Base-by-base conservation (phyloP, 2,113 vertebrate species). In the Herpetotheres cachinnans region DNA sequence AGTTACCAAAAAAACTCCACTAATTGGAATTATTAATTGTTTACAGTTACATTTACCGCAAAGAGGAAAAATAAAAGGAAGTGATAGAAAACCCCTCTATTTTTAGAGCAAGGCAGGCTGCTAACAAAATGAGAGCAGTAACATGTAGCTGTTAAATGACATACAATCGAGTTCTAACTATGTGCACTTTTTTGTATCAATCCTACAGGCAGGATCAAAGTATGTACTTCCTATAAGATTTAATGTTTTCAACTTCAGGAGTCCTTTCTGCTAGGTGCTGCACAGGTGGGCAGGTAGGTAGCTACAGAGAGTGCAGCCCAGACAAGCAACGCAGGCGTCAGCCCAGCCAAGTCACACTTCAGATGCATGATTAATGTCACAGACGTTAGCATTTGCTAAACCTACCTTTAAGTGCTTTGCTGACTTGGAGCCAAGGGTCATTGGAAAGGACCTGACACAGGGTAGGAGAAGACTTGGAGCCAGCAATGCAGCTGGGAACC, bases 11-110 rank as follows among this genome's bases (percentile, higher is more conserved):
- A 76, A 50, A 3, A 16, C 4, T 22, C 4, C 13, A 19, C 47
- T 94, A 93, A 88, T 49, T 86, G 91, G 44, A 84, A 93, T 93
- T 96, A 92, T 89, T 97, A 91, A 93, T 85, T 93, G 70, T 89
- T 89, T 93, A 89, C 67, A 78, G 30, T 77, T 93, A 66, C n/a
- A 65, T 93, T 96, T 94, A 58, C 40, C 19, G 11, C n/a, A 87
- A 89, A 86, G 61, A 70, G 24, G 69, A 79, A 74, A 78, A 90
- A 82, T 70, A 44, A 76, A 74, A 67, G 40, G 29, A 73, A 82
- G 42, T 2, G 12, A 74, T 46, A 62, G 77, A 94, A 95, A 86
- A 1, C 1, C 34, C 46, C 56, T 54, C 54, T 34, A 10, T 74
- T 90, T 80, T 90, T 78, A 47, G 16, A 77, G 66, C 29, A 83